Evolutionary conservation across 2,888 invertebrate species (phyloP).

Genomic region (Sussaba pulchella): DNA sequence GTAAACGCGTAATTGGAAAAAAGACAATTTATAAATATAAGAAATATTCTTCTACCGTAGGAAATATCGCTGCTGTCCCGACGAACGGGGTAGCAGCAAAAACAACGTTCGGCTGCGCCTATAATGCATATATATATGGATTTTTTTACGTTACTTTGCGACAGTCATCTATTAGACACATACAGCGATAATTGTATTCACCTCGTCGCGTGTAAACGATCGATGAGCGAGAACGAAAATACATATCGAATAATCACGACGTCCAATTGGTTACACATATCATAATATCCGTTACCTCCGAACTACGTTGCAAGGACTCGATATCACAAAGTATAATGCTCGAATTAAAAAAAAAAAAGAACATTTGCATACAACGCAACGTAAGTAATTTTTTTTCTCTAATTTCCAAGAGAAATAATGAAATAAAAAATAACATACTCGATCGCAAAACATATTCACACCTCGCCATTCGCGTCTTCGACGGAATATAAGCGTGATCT

Average conservation of each 20-base stretch:
- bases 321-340: slow-evolving; percentile 34
- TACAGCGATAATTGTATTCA: slow-evolving; percentile 15
- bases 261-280: slow-evolving; percentile 11
- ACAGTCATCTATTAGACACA: slow-evolving; percentile 14
- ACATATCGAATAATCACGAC: slow-evolving; percentile 15
- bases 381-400: background rate
- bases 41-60: slow-evolving; percentile 41
- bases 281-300: slow-evolving; percentile 24
- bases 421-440: slow-evolving; percentile 19
- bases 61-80: slow-evolving; percentile 36
- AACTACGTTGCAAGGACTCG: slow-evolving; percentile 22
- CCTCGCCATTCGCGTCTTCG: slow-evolving; percentile 36
- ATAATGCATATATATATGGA: background rate
- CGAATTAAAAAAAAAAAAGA: background rate
- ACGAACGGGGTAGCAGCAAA: slow-evolving; percentile 40
- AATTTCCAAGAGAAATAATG: slow-evolving; percentile 29
- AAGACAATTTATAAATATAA: slow-evolving; percentile 54
- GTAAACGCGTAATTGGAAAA: slow-evolving; percentile 40
- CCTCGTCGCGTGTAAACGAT: slow-evolving; percentile 17
- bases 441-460: slow-evolving; percentile 27
- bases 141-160: background rate
- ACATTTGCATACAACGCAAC: slow-evolving; percentile 22
- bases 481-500: slow-evolving; percentile 33
- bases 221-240: slow-evolving; percentile 27
- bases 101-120: slow-evolving; percentile 24